Percentiles rank a stretch among this genome's conserved stretches.
Evolutionary conservation across 1,140 invertebrate genomes (phyloP).

Genomic region (Drosophila asahinai): DNA sequence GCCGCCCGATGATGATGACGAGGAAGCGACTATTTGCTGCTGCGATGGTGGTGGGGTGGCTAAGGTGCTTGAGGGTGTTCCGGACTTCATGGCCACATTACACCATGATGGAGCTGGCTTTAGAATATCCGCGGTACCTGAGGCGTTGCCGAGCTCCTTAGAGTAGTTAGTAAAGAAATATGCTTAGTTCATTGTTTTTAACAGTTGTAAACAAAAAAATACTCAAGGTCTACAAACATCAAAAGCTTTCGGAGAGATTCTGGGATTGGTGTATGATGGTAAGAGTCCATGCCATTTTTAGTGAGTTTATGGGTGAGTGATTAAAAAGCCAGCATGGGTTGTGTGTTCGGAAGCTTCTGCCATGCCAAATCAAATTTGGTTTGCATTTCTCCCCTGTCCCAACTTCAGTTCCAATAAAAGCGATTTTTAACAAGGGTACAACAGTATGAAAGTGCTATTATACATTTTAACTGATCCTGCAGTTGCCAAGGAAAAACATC

Average conservation of each 20-base stretch:
- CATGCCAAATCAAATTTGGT: conserved; percentile 49
- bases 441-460: conserved; percentile 13
- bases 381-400: conserved; percentile 10
- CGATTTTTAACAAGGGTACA: conserved; percentile 15
- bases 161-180: neutral
- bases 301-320: conserved; percentile 24
- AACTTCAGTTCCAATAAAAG: conserved; percentile 28
- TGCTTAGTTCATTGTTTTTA: neutral
- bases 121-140: conserved; percentile 69
- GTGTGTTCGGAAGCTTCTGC: conserved; percentile 45
- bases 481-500: conserved; percentile 23
- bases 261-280: conserved; percentile 8
- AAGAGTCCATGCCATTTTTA: conserved; percentile 51
- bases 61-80: conserved; percentile 35
- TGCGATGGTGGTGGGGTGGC: conserved; percentile 55
- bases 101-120: conserved; percentile 84
- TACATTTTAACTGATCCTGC: conserved; percentile 40
- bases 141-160: conserved; percentile 59
- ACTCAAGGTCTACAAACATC: conserved; percentile 46
- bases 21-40: conserved; percentile 73
- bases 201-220: neutral
- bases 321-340: conserved; percentile 52
- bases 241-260: conserved; percentile 50
- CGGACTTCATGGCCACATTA: conserved; percentile 78
- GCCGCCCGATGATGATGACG: conserved; percentile 75